These are phyloP conservation scores for Acanthisitta chloris DNA, from an alignment of 2,113 vertebrate species.

Conservation along the genomic window DNA sequence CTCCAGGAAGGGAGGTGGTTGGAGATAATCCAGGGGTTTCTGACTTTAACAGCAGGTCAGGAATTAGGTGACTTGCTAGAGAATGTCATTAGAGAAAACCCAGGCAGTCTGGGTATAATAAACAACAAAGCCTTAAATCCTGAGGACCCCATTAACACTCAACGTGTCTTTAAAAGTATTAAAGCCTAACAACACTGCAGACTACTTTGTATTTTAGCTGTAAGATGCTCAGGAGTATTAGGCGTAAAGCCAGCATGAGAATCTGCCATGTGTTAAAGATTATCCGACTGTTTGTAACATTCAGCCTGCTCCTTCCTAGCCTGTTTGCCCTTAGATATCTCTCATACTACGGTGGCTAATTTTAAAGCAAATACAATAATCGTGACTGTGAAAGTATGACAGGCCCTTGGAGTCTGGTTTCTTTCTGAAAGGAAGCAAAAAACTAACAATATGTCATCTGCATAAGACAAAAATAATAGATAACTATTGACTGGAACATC, in stretches of 20 bases:
- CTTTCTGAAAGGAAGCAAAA: not conserved
- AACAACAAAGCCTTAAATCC: constrained; percentile 52
- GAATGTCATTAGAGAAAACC: constrained; percentile 33
- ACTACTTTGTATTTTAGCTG: constrained; percentile 18
- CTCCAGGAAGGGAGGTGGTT: not conserved
- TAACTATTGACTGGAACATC: not conserved
- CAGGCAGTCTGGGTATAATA: constrained; percentile 34
- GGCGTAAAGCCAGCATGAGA: constrained; percentile 6
- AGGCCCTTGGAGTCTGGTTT: not conserved
- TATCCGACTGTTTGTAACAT: not conserved
- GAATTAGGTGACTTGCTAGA: constrained; percentile 30
- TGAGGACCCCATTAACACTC: constrained; percentile 26
- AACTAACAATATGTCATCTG: not conserved
- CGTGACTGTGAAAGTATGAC: not conserved
- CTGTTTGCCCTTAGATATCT: not conserved
- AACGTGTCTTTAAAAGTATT: constrained; percentile 54
- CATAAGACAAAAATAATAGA: not conserved
- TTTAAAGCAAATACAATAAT: not conserved
- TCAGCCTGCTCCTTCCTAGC: not conserved
- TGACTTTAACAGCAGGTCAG: constrained; percentile 14
- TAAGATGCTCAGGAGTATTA: constrained; percentile 56
- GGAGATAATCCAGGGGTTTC: not conserved
- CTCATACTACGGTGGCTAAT: not conserved
- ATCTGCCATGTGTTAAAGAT: constrained; percentile 39
- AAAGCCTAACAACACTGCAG: constrained; percentile 43